Base-by-base conservation (phyloP, 2,113 vertebrate species). In the Pangasianodon gigas region DNA sequence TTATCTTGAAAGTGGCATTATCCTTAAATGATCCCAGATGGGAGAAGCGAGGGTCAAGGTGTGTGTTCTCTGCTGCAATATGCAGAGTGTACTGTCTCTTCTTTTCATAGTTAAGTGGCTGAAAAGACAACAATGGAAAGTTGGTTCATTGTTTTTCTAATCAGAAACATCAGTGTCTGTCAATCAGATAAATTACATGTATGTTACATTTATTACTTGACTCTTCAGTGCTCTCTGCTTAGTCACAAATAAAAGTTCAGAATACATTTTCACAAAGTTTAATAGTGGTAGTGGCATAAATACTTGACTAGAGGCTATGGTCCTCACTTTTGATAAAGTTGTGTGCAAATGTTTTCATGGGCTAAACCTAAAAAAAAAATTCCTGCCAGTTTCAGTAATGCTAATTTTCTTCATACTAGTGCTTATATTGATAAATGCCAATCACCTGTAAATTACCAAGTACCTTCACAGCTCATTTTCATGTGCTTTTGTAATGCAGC, bases 91-190 rank as follows among this genome's bases (percentile, higher is more conserved):
- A 99, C 8, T 97, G 96, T 93, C 97, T 99, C 97, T 98, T 99
- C 90, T 97, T 98, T 95, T 99, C 98, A 82, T 97, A 99, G 95
- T 99, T 98, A 91, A 99, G 96, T 0, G 97, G 97, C 98, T 99
- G 95, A 71, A 92, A 86, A 90, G 44, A 88, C 67, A 93, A 93
- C 37, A 89, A 60, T 29, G 18, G 5, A 71, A 77, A 56, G 11
- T 60, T 3, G 52, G 41, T 58, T 69, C 21, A 52, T 83, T n/a
- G 6, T 1, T 74, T 74, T 58, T 74, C 3, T 29, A 58, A 65
- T 32, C 62, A 74, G 67, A 83, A 83, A 26, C 75, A 82, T 48
- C 18, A 29, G 56, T 18, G 26, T 32, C 51, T 37, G 10, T 56
- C 80, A 82, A 48, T 79, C 26, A 80, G 13, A 32, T 52, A 51